A percentile compares a stretch with the other conserved stretches of the same genome.
These are phyloP conservation scores for Gouania willdenowi DNA, from an alignment of 2,797 vertebrate genomes.

Conservation along the genomic window DNA sequence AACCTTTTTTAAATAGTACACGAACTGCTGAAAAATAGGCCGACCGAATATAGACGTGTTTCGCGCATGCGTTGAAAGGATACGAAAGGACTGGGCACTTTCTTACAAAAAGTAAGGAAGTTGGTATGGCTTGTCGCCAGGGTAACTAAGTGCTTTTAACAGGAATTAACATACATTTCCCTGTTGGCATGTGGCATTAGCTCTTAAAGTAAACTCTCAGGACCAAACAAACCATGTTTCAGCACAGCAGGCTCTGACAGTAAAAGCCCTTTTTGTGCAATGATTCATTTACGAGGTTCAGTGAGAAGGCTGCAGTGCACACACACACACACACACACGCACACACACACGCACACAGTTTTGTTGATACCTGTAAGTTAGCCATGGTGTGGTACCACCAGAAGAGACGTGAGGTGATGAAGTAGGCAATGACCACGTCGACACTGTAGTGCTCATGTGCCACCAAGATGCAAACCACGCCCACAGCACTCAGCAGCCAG, in stretches of 20 bases:
- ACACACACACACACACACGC: background rate
- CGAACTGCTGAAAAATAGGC: no score
- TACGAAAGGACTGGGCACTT: no score
- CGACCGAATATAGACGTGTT: no score
- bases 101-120: no score
- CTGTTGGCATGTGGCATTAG: no score
- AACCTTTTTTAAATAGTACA: no score
- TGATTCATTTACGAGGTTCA: constrained; percentile 26
- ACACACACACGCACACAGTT: background rate
- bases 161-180: no score
- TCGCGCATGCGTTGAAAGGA: no score
- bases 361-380: constrained; percentile 84
- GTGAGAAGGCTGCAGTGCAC: background rate
- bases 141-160: no score
- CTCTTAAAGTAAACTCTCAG: background rate
- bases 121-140: no score
- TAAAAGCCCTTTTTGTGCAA: constrained; percentile 8
- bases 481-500: constrained; percentile 91
- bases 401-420: constrained; percentile 95
- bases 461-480: constrained; percentile 90
- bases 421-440: constrained; percentile 94
- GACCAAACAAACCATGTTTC: constrained; percentile 21
- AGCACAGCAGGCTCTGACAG: constrained; percentile 3
- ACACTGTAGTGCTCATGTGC: constrained; percentile 97
- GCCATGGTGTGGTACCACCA: constrained; percentile 99